Conservation (phyloP, 2,113 vertebrate genomes). For the Proteles cristata region DNA sequence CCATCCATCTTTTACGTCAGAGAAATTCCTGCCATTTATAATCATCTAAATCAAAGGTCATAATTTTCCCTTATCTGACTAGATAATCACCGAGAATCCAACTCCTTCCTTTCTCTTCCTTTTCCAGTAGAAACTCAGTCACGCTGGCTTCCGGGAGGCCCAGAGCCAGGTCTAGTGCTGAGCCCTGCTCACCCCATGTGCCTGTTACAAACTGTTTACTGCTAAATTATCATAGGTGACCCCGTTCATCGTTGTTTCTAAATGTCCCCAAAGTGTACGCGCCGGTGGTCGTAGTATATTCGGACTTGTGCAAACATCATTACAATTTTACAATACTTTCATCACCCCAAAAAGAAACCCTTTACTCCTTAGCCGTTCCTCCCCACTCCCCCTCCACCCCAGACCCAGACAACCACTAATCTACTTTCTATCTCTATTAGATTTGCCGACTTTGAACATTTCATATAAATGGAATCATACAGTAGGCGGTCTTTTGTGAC, state of each 20-base stretch:
- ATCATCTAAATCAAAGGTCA: neutral
- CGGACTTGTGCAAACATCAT: neutral
- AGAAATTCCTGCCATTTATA: neutral
- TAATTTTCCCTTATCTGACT: neutral
- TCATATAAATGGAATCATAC: neutral
- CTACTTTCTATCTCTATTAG: neutral
- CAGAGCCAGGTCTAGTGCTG: neutral
- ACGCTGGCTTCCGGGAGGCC: neutral
- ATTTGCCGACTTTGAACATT: neutral
- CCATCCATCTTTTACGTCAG: neutral
- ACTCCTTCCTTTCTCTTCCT: neutral
- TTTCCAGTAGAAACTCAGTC: neutral
- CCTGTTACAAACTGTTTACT: neutral
- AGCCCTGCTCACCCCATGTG: rapidly evolving
- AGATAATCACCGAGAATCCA: neutral
- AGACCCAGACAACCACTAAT: neutral
- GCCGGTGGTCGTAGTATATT: neutral
- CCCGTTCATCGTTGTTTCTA: neutral
- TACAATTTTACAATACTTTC: neutral
- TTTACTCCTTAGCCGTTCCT: neutral
- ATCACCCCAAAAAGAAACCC: neutral
- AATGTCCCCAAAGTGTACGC: neutral
- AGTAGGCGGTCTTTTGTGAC: neutral
- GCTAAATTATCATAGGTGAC: neutral
- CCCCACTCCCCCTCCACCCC: neutral